A percentile compares a stretch with the other conserved stretches of the same genome.
Evolutionary conservation across 2,797 vertebrate genomes (phyloP).

Genomic region (Florisuga fusca): DNA sequence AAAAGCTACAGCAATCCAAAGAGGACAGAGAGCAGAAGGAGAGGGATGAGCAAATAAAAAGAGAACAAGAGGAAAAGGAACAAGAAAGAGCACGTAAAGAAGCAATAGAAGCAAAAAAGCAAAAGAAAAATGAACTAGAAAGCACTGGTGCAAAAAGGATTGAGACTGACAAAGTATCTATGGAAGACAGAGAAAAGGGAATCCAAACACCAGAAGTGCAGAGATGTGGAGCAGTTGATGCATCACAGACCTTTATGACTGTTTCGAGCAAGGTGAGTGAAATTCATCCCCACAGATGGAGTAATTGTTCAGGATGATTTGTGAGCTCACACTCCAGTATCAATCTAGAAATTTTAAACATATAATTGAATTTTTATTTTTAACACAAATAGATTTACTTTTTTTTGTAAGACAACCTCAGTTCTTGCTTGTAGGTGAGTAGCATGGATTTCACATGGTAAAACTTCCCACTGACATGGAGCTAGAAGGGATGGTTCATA

Average conservation of each 20-base stretch:
- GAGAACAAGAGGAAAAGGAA: slow-evolving; percentile 68
- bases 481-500: not conserved
- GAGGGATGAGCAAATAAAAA: slow-evolving; percentile 54
- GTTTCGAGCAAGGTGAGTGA: slow-evolving; percentile 75
- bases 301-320: not conserved
- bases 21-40: slow-evolving; percentile 73
- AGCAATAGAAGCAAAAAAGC: slow-evolving; percentile 67
- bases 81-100: slow-evolving; percentile 68
- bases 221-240: slow-evolving; percentile 47
- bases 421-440: not conserved
- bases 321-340: not conserved
- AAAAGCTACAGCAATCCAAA: slow-evolving; percentile 57
- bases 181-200: slow-evolving; percentile 71
- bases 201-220: slow-evolving; percentile 66
- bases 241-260: not conserved
- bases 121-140: slow-evolving; percentile 70
- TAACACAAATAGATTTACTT: too few species aligned
- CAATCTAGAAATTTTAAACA: not conserved
- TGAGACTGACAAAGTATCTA: slow-evolving; percentile 31
- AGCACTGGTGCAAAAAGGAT: slow-evolving; percentile 65
- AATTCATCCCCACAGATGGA: not conserved
- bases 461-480: not conserved
- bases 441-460: not conserved
- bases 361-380: not conserved
- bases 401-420: not conserved